Conservation (phyloP, 2,888 invertebrate genomes). For the Euzophera pinguis region DNA sequence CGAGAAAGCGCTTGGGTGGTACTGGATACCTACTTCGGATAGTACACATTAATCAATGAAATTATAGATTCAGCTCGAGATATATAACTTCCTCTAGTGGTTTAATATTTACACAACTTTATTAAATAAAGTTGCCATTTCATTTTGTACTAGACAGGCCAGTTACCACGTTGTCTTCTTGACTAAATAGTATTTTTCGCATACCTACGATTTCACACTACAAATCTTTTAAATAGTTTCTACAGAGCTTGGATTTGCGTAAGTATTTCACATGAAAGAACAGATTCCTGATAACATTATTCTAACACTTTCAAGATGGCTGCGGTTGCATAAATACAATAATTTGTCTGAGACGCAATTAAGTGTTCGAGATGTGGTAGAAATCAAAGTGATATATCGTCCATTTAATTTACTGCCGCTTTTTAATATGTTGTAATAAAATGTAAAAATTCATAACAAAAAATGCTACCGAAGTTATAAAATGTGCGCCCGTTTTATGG, state of each 20-base stretch:
- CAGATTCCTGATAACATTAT: conserved; percentile 9
- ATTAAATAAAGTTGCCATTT: background rate
- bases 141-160: background rate
- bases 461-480: conserved; percentile 8
- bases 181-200: background rate
- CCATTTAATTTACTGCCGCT: background rate
- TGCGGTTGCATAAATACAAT: conserved; percentile 3
- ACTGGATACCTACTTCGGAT: no score
- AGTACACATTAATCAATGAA: no score
- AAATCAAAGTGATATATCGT: conserved; percentile 10
- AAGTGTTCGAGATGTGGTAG: background rate
- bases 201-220: conserved; percentile 9
- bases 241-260: conserved; percentile 4
- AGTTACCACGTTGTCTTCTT: background rate
- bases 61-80: no score
- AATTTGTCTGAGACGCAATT: conserved; percentile 2
- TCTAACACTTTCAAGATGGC: conserved; percentile 7
- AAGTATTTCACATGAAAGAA: conserved; percentile 11
- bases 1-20: no score
- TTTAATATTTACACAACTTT: background rate
- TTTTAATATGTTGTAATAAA: conserved; percentile 5
- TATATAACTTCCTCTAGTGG: background rate
- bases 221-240: conserved; percentile 11
- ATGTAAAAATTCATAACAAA: conserved; percentile 7
- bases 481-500: conserved; percentile 8